These are phyloP conservation scores for Nothoprocta pentlandii DNA, from an alignment of 2,113 vertebrate species.

Conservation along the genomic window DNA sequence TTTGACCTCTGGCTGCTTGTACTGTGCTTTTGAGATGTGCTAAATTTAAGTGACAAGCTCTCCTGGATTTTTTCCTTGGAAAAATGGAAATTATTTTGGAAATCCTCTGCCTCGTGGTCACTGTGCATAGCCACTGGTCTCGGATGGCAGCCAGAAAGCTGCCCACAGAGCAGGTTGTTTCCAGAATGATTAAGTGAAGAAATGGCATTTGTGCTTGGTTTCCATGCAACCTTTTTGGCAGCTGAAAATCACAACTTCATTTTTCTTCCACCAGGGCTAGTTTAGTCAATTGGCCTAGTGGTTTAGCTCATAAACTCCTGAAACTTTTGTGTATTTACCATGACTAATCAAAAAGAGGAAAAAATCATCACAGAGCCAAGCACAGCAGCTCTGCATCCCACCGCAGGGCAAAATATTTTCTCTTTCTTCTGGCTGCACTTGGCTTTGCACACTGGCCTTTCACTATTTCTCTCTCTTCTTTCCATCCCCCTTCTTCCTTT, in stretches of 20 bases:
- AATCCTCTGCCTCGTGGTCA: fast-evolving
- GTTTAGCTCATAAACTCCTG: background rate
- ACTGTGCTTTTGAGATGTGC: fast-evolving
- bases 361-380: background rate
- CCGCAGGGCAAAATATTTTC: background rate
- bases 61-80: background rate
- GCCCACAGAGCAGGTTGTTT: background rate
- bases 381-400: background rate
- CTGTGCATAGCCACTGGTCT: background rate
- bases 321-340: background rate
- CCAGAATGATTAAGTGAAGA: fast-evolving
- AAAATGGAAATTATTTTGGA: no score
- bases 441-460: background rate
- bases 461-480: background rate
- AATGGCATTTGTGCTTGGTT: background rate
- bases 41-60: background rate
- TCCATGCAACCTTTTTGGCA: background rate
- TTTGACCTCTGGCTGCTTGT: background rate
- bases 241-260: background rate
- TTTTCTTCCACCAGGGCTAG: background rate
- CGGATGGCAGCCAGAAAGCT: fast-evolving
- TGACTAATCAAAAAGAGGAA: background rate
- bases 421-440: fast-evolving
- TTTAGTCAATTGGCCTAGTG: background rate
- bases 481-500: fast-evolving